Base-by-base conservation (phyloP, 2,113 vertebrate species). In the Erythrocercus mccallii region DNA sequence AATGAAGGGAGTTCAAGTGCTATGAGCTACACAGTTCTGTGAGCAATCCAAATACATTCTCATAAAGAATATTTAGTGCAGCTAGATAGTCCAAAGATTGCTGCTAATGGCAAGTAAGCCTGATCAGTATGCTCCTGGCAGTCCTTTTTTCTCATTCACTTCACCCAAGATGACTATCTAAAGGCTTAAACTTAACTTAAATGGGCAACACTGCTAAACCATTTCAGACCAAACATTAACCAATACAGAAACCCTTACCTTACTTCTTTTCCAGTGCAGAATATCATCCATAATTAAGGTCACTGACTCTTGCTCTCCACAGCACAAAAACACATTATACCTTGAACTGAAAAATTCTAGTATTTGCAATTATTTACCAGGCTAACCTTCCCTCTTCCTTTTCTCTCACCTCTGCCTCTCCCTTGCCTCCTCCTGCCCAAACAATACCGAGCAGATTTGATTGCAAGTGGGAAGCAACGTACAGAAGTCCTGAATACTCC, bases 21-120 rank as follows among this genome's bases (percentile, higher is more conserved):
- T 91, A 57, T 62, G 66, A 94, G 87, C 85, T 81, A 79, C 78
- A 61, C 17, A 92, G 94, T 89, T 92, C 72, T 92, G 90, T 73
- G 66, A 96, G 94, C 82, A 95, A 94, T 93, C 42, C 84, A 95
- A 91, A 97, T 79, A 90, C 53, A 81, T 86, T 73, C 89, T 94
- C 95, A 90, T 96, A 95, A 97, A 97, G 85, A 92, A 92, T 94
- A 96, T 96, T 95, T 88, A 97, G 91, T 81, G 71, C 64, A 87
- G 90, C 73, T 61, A 95, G 88, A 95, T 91, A 69, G 77, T 15
- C 83, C 86, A 77, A 81, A 97, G 93, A 97, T 94, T 92, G 86
- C 90, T 71, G 81, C 53, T 85, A 92, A 88, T 76, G 48, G 33
- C 72, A 94, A 89, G 77, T 27, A 73, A 70, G 54, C 83, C 88